These are phyloP conservation scores for Delichon dasypus DNA, from an alignment of 2,797 vertebrate genomes.

Conservation along the genomic window DNA sequence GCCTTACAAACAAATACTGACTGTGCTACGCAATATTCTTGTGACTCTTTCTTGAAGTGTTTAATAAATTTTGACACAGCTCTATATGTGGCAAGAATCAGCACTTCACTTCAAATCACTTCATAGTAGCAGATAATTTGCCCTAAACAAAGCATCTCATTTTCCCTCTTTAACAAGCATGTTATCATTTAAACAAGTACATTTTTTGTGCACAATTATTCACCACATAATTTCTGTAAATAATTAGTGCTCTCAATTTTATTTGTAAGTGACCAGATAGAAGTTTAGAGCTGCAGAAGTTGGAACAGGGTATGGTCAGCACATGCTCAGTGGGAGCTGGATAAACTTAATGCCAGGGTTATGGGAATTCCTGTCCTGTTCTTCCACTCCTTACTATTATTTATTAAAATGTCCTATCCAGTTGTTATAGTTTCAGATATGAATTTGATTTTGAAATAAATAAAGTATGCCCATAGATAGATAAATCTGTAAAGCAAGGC, in stretches of 20 bases:
- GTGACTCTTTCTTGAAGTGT: not conserved
- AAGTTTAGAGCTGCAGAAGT: not conserved
- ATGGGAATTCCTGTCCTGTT: not conserved
- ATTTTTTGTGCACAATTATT: not conserved
- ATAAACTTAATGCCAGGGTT: not conserved
- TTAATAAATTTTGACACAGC: not conserved
- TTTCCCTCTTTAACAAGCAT: not conserved
- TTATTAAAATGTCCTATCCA: not conserved
- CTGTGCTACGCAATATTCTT: not conserved
- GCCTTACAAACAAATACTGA: not conserved
- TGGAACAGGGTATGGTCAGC: not conserved
- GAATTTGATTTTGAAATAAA: not conserved
- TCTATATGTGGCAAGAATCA: not conserved
- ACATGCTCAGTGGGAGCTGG: not conserved
- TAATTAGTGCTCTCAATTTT: not conserved
- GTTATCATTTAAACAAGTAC: not conserved
- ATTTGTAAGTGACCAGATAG: not conserved
- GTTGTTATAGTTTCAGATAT: not conserved
- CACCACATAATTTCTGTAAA: not conserved
- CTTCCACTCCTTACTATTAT: not conserved
- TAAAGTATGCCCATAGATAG: not conserved
- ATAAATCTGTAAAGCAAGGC: not conserved
- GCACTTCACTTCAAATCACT: not conserved
- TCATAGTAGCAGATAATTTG: not conserved
- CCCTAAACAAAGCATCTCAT: not conserved